Base-by-base conservation (phyloP, 1,140 invertebrate genomes). In the Drosophila mayri region DNA sequence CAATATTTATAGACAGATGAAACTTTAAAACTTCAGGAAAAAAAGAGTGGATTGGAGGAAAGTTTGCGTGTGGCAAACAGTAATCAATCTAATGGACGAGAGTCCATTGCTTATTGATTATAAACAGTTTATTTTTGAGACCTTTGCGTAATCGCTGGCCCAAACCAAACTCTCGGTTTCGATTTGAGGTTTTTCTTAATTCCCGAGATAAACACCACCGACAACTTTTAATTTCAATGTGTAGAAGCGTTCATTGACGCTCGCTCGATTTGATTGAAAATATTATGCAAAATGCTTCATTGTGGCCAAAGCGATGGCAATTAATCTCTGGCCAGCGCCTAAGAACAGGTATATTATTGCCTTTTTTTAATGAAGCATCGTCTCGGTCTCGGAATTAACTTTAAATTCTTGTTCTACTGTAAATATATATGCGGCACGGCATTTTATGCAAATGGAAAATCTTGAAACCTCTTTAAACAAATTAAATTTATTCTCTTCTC, bases 361-460 rank as follows among this genome's bases (percentile, higher is more conserved):
- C 74, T 77, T 76, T 83, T 87, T 84, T 88, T 88, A 88, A 87
- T 88, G 61, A 77, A 80, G 66, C 72, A 49, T 67, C 52, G 66
- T 28, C 37, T 43, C 57, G 37, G 41, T 20, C 62, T 50, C 37
- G 55, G 57, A 58, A 70, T 58, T 71, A 72, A 72, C 68, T 73
- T 60, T 18, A 50, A 32, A 60, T 72, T 73, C 70, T 73, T 32
- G 70, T 73, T 77, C 73, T 62, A 44, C 66, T 65, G 49, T 68
- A 25, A 25, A 25, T 25, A 68, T 37, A 16, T 37, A 14, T 40
- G 41, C 46, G n/a, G 38, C 12, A 46, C 38, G 47, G 60, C 76
- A 47, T 88, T 84, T 86, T 88, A 88, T 88, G 84, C 84, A 84
- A 88, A 88, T 88, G 85, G 70, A 90, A 87, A 88, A 85, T 76